These are phyloP conservation scores for Magallana gigas DNA, from an alignment of 1,140 invertebrate species.

Conservation along the genomic window DNA sequence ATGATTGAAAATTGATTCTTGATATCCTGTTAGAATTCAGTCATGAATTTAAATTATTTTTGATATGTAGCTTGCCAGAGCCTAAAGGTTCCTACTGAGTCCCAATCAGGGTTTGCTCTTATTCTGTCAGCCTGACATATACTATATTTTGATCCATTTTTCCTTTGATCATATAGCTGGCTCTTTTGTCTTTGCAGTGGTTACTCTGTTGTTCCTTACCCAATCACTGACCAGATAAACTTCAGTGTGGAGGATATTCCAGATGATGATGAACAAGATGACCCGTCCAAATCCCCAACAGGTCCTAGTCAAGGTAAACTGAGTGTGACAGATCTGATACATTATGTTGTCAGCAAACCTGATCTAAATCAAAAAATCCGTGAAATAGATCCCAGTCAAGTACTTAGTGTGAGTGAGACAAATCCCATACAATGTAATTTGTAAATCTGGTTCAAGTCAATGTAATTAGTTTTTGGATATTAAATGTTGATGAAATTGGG, in stretches of 20 bases:
- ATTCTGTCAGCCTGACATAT: no score
- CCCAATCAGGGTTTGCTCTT: no score
- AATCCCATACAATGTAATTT: no score
- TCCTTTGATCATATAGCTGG: neutral
- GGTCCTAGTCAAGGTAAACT: neutral
- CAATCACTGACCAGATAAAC: conserved; percentile 66
- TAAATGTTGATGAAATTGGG: no score
- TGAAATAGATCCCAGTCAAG: no score
- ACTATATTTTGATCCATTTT: neutral
- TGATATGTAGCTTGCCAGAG: no score
- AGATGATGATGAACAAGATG: conserved; percentile 49
- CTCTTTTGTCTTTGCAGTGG: conserved; percentile 60
- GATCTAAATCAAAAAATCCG: neutral
- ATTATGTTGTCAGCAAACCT: neutral
- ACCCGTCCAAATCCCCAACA: neutral
- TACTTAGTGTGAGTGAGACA: no score
- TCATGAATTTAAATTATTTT: no score
- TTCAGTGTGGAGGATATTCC: conserved; percentile 42
- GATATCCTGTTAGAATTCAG: no score
- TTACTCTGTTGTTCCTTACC: conserved; percentile 71
- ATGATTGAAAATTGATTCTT: no score
- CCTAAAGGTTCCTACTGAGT: no score
- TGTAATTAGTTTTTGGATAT: neutral
- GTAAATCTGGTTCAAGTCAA: neutral
- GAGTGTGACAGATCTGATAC: no score